Evolutionary conservation across 2,113 vertebrate genomes (phyloP).

Genomic region (Petromus typicus): DNA sequence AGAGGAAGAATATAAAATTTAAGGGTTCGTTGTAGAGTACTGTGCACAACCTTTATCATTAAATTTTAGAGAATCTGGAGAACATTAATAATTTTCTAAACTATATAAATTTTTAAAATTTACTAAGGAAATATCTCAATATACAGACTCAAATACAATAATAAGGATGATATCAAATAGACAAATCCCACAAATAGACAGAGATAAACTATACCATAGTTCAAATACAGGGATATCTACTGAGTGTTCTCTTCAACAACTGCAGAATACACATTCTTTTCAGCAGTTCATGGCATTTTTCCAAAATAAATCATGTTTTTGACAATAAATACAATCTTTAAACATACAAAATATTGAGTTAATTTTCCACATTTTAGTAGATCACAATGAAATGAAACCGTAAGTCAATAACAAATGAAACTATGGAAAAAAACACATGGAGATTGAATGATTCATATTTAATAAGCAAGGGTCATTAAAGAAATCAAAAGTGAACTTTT

Average conservation of each 20-base stretch:
- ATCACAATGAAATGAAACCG: background rate
- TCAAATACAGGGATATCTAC: background rate
- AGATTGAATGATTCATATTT: background rate
- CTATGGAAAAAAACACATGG: background rate
- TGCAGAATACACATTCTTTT: background rate
- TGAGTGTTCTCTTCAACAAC: background rate
- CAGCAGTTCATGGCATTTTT: background rate
- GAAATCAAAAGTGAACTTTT: background rate
- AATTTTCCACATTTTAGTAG: background rate
- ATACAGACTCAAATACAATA: background rate
- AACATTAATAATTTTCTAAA: background rate
- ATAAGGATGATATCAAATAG: background rate
- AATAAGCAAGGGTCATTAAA: background rate
- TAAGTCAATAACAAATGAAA: background rate
- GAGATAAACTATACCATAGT: background rate
- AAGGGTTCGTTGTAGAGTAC: background rate
- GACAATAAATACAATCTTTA: background rate
- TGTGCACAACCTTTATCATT: background rate
- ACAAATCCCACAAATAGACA: background rate
- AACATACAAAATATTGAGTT: background rate
- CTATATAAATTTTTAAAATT: background rate
- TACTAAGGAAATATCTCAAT: background rate
- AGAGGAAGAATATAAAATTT: background rate
- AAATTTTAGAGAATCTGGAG: background rate
- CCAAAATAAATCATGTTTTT: background rate